Evolutionary conservation across 1,140 invertebrate genomes (phyloP).

Genomic region (Hyles euphorbiae): DNA sequence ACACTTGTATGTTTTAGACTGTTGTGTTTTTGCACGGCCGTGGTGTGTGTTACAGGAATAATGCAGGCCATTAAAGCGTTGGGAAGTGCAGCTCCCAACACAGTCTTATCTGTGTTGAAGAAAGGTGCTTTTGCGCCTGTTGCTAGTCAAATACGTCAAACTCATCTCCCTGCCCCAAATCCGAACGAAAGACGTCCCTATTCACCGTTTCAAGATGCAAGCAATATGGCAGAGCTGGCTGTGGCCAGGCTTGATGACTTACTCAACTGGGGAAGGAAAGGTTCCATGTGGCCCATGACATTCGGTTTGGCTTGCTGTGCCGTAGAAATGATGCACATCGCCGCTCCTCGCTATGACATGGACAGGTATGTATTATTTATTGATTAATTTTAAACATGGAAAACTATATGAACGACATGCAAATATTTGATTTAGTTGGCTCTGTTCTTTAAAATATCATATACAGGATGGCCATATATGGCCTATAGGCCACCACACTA

Average conservation of each 20-base stretch:
- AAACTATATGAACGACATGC: slow-evolving; percentile 2
- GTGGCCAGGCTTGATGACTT: slow-evolving; percentile 93
- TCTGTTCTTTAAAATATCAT: no score
- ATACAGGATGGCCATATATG: no score
- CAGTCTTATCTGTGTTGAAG: slow-evolving; percentile 50
- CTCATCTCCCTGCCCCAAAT: slow-evolving; percentile 66
- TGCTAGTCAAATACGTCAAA: slow-evolving; percentile 59
- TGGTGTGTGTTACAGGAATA: slow-evolving; percentile 31
- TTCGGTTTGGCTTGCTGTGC: slow-evolving; percentile 98
- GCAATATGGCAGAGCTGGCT: slow-evolving; percentile 84
- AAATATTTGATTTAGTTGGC: not conserved
- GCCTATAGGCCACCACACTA: no score
- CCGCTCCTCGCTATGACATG: slow-evolving; percentile 98
- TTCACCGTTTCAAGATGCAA: slow-evolving; percentile 85
- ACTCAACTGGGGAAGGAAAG: slow-evolving; percentile 95
- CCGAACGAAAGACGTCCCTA: slow-evolving; percentile 56
- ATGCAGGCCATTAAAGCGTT: slow-evolving; percentile 66
- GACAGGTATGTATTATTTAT: slow-evolving; percentile 77
- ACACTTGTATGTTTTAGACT: no score
- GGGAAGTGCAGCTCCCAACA: slow-evolving; percentile 48
- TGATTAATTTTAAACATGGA: not conserved
- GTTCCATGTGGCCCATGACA: slow-evolving; percentile 96
- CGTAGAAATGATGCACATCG: slow-evolving; percentile 99
- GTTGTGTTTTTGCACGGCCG: not conserved
- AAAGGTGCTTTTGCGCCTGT: slow-evolving; percentile 57